Conservation (phyloP, 2,888 invertebrate species). For the Sinopyrophorus schimmeli region DNA sequence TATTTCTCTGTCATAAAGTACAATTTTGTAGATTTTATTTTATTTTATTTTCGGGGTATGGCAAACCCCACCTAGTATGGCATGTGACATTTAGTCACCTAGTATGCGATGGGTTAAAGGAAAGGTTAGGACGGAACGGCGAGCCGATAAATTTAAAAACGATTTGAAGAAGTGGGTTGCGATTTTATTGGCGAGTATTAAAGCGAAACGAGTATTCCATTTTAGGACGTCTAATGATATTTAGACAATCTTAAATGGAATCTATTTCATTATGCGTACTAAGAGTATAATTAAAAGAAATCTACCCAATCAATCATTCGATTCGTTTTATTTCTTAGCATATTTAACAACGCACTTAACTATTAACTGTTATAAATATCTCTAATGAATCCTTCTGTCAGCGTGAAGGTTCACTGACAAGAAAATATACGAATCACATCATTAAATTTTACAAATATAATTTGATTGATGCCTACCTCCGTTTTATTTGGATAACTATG, state of each 20-base stretch:
- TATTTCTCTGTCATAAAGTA: too few species aligned
- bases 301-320: slow-evolving; percentile 17
- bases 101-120: too few species aligned
- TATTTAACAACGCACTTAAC: slow-evolving; percentile 13
- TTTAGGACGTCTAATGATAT: slow-evolving; percentile 1
- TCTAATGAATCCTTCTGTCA: slow-evolving; percentile 27
- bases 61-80: too few species aligned
- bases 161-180: slow-evolving; percentile 6
- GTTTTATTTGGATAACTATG: too few species aligned
- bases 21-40: too few species aligned
- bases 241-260: slow-evolving; percentile 15
- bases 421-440: slow-evolving; percentile 19
- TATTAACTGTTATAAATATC: slow-evolving; percentile 25
- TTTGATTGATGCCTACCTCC: slow-evolving; percentile 20
- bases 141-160: too few species aligned
- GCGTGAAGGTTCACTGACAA: slow-evolving; percentile 23
- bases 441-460: slow-evolving; percentile 8
- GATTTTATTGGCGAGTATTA: background rate
- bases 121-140: too few species aligned
- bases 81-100: too few species aligned
- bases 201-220: background rate
- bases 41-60: too few species aligned
- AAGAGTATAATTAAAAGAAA: slow-evolving; percentile 11
- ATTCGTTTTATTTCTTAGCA: slow-evolving; percentile 11
- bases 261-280: slow-evolving; percentile 6